Evolutionary conservation across 2,797 vertebrate genomes (phyloP), one percentile per base, ranked within the genome.

Genomic region (Distichodus sexfasciatus): DNA sequence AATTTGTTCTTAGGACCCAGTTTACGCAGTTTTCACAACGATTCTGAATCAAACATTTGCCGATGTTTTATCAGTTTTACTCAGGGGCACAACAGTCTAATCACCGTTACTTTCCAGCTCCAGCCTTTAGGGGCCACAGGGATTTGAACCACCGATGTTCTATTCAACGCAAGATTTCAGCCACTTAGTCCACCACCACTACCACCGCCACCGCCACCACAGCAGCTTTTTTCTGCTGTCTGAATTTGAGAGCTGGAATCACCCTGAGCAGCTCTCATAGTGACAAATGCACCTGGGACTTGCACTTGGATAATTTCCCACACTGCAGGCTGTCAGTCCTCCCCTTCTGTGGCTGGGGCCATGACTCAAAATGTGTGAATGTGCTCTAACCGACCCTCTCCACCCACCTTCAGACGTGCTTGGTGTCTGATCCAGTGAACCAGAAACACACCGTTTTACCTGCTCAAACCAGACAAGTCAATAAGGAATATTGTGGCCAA

Each of bases 221-320:
- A 50, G 17, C 17, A 1, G 3, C 11, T 28, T 10, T 26, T 40
- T 36, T 26, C 15, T 40, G 3, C 21, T 17, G 6, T 57, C 7
- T 31, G n/a, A 35, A 40, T 15, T 26, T 40, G 55, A 24, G 36
- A 33, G 55, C 21, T 58, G 2, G 21, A 58, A 58, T 26, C 21
- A 58, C 21, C n/a, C 36, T 15, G 55, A 58, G 55, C 6, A 40
- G 55, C 35, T 58, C 55, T 58, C 35, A 40, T 6, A 41, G 55
- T n/a, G 36, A 41, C 26, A 36, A 58, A 58, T 26, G 36, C 55
- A 58, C 35, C 55, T 24, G 55, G 24, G 55, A 40, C 36, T 40
- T 14, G n/a, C n/a, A n/a, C n/a, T n/a, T 21, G 14, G 33, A 36
- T 19, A 40, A 14, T 15, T 31, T 53, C 50, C 50, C 28, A 53